These are phyloP conservation scores for Pristionchus maxplancki DNA, from an alignment of 2,888 invertebrate species.

Conservation along the genomic window DNA sequence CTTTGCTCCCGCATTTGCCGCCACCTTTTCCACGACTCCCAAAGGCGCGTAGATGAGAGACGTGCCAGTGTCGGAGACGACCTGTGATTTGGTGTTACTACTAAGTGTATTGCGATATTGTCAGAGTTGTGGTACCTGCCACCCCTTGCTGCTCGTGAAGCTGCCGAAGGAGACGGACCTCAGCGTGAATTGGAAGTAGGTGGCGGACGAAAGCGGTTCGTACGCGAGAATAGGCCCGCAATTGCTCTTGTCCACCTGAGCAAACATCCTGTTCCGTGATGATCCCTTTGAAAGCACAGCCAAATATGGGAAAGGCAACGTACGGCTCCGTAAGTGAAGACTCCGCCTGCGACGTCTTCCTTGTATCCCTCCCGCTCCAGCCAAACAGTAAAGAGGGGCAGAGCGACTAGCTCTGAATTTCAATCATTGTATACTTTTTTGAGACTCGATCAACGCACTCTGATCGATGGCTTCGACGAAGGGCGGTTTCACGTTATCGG, in stretches of 20 bases:
- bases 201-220: slow-evolving; percentile 55
- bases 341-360: no score
- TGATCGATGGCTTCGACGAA: slow-evolving; percentile 93
- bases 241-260: slow-evolving; percentile 72
- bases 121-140: no score
- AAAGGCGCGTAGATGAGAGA: slow-evolving; percentile 19
- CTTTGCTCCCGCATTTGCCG: not conserved
- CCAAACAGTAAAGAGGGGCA: slow-evolving; percentile 68
- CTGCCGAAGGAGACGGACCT: slow-evolving; percentile 53
- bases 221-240: slow-evolving; percentile 65
- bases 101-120: no score
- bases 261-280: no score
- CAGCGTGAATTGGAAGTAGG: slow-evolving; percentile 55
- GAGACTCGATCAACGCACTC: slow-evolving; percentile 72
- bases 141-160: slow-evolving; percentile 53
- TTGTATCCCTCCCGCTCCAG: slow-evolving; percentile 62
- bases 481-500: no score
- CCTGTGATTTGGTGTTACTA: no score
- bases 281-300: no score
- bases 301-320: slow-evolving; percentile 65
- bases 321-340: slow-evolving; percentile 68
- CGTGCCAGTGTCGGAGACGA: slow-evolving; percentile 47
- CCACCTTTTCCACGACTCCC: slow-evolving; percentile 14
- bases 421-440: not conserved
- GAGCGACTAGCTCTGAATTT: slow-evolving; percentile 60